These are phyloP conservation scores for Luehdorfia chinensis DNA, from an alignment of 1,140 invertebrate genomes.

Conservation along the genomic window DNA sequence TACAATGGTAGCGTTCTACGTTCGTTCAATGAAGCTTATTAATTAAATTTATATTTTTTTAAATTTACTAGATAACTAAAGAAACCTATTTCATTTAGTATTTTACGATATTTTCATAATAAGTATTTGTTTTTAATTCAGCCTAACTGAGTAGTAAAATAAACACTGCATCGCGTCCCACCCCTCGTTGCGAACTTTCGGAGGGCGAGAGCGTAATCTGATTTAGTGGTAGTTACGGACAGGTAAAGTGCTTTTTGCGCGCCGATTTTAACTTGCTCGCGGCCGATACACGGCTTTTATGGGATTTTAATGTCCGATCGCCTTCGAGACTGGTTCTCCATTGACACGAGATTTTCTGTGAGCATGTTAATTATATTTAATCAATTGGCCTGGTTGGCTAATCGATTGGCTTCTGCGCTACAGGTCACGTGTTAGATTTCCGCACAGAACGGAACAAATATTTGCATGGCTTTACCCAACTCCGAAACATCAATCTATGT, in stretches of 20 bases:
- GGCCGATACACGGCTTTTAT: slow-evolving; percentile 4
- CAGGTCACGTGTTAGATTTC: too few relatives aligned
- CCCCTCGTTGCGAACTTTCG: slow-evolving; percentile 19
- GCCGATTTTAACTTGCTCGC: slow-evolving; percentile 34
- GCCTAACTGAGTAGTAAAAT: background rate
- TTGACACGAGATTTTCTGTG: background rate
- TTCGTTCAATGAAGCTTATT: too few relatives aligned
- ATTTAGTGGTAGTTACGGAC: slow-evolving; percentile 51
- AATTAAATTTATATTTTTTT: too few relatives aligned
- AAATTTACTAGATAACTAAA: too few relatives aligned
- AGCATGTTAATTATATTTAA: background rate
- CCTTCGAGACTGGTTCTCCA: background rate
- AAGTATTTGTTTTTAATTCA: background rate
- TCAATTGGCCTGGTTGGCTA: too few relatives aligned
- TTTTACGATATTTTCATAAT: too few relatives aligned
- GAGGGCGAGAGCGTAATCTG: slow-evolving; percentile 41
- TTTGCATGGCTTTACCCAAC: too few relatives aligned
- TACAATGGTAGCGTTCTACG: too few relatives aligned
- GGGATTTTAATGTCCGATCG: background rate
- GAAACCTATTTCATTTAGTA: too few relatives aligned
- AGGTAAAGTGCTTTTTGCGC: slow-evolving; percentile 53
- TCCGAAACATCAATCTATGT: too few relatives aligned
- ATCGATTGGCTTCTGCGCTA: too few relatives aligned
- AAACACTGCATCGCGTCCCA: slow-evolving; percentile 1
- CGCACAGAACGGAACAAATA: too few relatives aligned